A percentile compares a stretch with the other conserved stretches of the same genome.
Evolutionary conservation across 2,113 vertebrate species (phyloP).

Genomic region (Daboia siamensis): DNA sequence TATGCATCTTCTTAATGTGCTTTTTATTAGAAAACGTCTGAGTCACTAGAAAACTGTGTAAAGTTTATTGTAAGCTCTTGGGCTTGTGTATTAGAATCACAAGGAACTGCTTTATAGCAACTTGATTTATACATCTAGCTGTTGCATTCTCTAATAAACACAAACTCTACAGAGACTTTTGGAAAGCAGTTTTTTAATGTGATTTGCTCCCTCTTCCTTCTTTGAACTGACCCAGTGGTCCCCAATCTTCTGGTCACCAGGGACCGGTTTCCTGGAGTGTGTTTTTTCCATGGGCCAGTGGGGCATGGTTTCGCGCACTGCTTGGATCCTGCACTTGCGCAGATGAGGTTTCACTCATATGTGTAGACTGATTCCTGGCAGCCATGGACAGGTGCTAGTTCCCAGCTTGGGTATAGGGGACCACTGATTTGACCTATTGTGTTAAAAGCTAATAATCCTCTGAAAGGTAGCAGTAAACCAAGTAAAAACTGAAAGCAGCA

Average conservation of each 20-base stretch:
- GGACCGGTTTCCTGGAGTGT: background rate
- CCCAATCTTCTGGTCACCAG: background rate
- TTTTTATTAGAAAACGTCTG: constrained; percentile 10
- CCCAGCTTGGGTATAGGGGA: too few species aligned
- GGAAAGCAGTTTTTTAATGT: background rate
- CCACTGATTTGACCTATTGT: background rate
- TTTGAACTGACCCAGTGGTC: background rate
- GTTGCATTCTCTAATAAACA: background rate
- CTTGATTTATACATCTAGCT: background rate
- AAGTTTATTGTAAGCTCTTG: background rate
- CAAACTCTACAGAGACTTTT: background rate
- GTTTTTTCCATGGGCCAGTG: background rate
- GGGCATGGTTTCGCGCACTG: background rate
- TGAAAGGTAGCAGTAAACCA: background rate
- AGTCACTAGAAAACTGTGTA: background rate
- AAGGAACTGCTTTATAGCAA: background rate
- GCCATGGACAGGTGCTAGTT: background rate
- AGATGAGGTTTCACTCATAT: background rate
- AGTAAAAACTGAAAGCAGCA: background rate
- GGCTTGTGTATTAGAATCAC: background rate
- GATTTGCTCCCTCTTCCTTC: background rate
- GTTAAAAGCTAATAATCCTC: background rate
- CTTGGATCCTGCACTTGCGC: background rate
- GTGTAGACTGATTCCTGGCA: background rate
- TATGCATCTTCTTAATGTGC: background rate